Evolutionary conservation across 2,888 invertebrate species (phyloP), one percentile per base, ranked within the genome.

Genomic region (Dorcus parallelipipedus): DNA sequence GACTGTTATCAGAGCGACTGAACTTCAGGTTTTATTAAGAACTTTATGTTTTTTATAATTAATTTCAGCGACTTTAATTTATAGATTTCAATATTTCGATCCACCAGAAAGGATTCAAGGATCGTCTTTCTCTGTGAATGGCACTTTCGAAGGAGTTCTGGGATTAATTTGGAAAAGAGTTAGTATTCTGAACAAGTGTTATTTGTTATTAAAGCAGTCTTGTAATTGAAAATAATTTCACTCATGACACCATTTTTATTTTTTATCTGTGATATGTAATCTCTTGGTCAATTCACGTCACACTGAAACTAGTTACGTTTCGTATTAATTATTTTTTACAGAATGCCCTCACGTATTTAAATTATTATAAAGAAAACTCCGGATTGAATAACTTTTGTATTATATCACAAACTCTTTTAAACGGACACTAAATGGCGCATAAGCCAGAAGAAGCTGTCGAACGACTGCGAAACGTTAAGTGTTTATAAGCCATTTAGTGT

Each of bases 81-180:
- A 45, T 67, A 87, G 86, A 62, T 88, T 85, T 69, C 78, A 81
- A 56, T 90, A 90, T 69, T 85, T 87, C 66, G 89, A 90, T 69
- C 89, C 90, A 3, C 87, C 88, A 0, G 89, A 89, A 59, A 80
- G 87, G 51, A 88, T 86, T 41, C 89, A 90, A 72, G 90, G 89
- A 0, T 85, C 88, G 0, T 72, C 81, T 4, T 79, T 85, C 58
- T 82, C 84, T 4, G 82, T 80, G 6, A 88, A 87, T 67, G 86
- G 86, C 0, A 84, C 84, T 2, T 87, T 89, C 70, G 86, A 85
- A 67, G 90, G 90, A 3, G 88, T 88, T 9, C 81, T 90, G 8
- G 89, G 89, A 0, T 78, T 89, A 63, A 82, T 90, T 52, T 87
- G 86, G 80, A 83, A 84, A 77, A 80, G 88, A 61, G 90, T 89